phyloP scores from a whole-genome alignment of 2,888 invertebrate genomes.

The Dioctria rufipes region DNA sequence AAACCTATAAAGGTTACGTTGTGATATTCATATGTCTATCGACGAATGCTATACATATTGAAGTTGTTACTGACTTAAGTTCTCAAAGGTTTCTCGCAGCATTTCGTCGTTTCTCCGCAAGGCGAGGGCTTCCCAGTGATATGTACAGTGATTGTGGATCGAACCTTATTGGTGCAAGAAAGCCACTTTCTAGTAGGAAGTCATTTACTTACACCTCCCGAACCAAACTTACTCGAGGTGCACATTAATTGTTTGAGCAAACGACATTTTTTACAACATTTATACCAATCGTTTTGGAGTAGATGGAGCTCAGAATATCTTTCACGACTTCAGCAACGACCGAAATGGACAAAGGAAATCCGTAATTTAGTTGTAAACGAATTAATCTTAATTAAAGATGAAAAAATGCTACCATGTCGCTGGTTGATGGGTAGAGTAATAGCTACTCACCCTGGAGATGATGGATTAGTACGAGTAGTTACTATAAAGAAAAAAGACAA shows the following conservation, averaged over 20 bases:
- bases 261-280: neutral
- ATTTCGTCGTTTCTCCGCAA: neutral
- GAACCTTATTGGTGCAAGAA: neutral
- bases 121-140: neutral
- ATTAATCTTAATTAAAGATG: neutral
- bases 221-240: neutral
- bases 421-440: neutral
- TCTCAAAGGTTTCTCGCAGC: neutral
- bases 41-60: slow-evolving; percentile 16
- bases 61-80: slow-evolving; percentile 16
- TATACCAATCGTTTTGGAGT: neutral
- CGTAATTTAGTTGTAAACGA: neutral
- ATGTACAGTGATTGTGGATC: slow-evolving; percentile 14
- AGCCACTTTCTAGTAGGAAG: slow-evolving; percentile 12
- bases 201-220: neutral
- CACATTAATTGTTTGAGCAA: neutral
- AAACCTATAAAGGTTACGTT: slow-evolving; percentile 25
- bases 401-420: neutral
- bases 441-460: neutral
- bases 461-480: neutral
- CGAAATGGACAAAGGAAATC: neutral
- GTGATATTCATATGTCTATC: neutral
- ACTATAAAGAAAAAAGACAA: neutral
- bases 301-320: neutral
- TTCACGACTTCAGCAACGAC: neutral